Conservation (phyloP, 2,888 invertebrate genomes). For the Ptychoptera contaminata region DNA sequence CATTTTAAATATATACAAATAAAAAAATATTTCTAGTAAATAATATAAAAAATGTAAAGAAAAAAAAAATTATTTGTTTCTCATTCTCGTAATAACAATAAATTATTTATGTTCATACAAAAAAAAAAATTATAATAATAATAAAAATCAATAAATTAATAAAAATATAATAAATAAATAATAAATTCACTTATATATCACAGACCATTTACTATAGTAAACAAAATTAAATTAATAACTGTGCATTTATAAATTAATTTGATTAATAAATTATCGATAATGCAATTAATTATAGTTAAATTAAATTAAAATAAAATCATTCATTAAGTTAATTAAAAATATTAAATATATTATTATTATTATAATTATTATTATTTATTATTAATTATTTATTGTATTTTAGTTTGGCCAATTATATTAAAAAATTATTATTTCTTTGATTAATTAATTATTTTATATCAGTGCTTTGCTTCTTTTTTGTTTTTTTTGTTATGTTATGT, state of each 20-base stretch:
- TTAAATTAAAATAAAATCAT: not conserved
- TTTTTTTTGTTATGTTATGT: too few relatives aligned
- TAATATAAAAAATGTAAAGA: not conserved
- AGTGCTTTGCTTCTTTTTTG: too few relatives aligned
- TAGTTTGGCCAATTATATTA: not conserved
- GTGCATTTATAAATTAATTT: too few relatives aligned
- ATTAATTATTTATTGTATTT: not conserved
- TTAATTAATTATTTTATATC: conserved; percentile 1
- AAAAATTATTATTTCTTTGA: not conserved
- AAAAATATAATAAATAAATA: too few relatives aligned
- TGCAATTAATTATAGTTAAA: too few relatives aligned
- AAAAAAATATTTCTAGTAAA: conserved; percentile 4
- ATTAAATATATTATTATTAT: not conserved
- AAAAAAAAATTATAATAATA: too few relatives aligned
- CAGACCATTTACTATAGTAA: too few relatives aligned
- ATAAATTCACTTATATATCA: too few relatives aligned
- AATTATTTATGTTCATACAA: too few relatives aligned
- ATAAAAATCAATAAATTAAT: too few relatives aligned
- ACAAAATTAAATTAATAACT: too few relatives aligned
- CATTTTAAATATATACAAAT: conserved; percentile 4
- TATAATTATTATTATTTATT: not conserved
- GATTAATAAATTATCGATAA: not conserved
- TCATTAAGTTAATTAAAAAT: not conserved
- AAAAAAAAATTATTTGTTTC: not conserved
- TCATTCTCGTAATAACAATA: too few relatives aligned